Base-by-base conservation (phyloP, 53 echinoderm and acorn worm species). In the Actinopyga echinites region DNA sequence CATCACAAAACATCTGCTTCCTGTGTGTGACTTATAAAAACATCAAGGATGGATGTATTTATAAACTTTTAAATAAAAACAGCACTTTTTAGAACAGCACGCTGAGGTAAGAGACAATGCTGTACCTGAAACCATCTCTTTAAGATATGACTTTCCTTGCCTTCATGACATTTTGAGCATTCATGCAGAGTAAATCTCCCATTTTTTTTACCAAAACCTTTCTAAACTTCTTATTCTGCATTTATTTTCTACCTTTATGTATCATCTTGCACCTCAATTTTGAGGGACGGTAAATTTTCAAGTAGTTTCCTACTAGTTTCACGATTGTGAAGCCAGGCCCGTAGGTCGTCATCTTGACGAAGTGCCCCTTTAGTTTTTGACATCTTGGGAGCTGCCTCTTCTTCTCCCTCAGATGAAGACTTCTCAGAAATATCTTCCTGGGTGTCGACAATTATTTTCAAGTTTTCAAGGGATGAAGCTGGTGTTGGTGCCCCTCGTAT, bases 371-470 rank as follows among this genome's bases (percentile, higher is more conserved):
- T 77, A 15, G 28, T 30, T 31, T 77, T 53, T n/a, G 77, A 24
- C 6, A 58, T 60, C 40, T 60, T 80, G 35, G n/a, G 79, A 0
- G 84, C 89, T 22, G 83, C 65, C n/a, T 91, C 91, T 5, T 83
- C 78, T n/a, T 87, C 90, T 22, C 79, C 89, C 19, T 38, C 61
- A 0, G 71, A 56, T 1, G 57, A 57, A 19, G 57, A 57, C 52
- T 89, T 85, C 49, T 69, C 85, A 35, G 84, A 84, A 52, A 88
- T 64, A n/a, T 71, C 90, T 29, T 92, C 90, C 30, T 92, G 87
- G 30, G 88, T 84, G 82, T 91, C 87, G 15, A 95, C 86, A 59
- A 95, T 92, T 60, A 95, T 85, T 82, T 95, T 92, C 55, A 95
- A 86, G 88, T 95, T 95, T 36, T 91, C 91, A 74, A 83, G 90